Evolutionary conservation across 2,888 invertebrate genomes (phyloP).

Genomic region (Oxycera nigricornis): DNA sequence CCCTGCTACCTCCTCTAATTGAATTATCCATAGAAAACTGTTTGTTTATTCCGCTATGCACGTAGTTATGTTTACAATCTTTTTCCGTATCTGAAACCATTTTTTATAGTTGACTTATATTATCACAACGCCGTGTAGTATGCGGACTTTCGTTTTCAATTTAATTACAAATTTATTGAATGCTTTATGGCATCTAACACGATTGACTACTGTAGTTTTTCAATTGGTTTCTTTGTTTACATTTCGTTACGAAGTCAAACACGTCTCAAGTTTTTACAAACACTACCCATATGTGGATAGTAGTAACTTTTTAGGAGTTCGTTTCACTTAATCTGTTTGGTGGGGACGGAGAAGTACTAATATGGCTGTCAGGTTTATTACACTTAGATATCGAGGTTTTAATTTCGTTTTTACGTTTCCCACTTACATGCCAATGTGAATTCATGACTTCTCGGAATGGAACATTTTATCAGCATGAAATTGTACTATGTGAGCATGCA

Average conservation of each 20-base stretch:
- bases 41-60: too few relatives aligned
- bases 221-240: slow-evolving; percentile 10
- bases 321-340: background rate
- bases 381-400: background rate
- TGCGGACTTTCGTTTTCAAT: slow-evolving; percentile 11
- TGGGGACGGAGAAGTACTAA: background rate
- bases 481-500: too few relatives aligned
- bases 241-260: slow-evolving; percentile 12
- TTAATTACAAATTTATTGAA: slow-evolving; percentile 1
- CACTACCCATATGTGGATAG: background rate
- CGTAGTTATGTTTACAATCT: too few relatives aligned
- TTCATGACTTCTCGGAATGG: too few relatives aligned
- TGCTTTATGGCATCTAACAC: background rate
- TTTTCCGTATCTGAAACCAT: too few relatives aligned
- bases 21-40: too few relatives aligned
- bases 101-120: too few relatives aligned
- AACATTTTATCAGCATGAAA: too few relatives aligned
- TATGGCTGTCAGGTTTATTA: background rate
- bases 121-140: too few relatives aligned
- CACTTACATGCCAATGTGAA: too few relatives aligned
- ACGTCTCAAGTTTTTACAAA: slow-evolving; percentile 14
- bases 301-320: background rate
- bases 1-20: too few relatives aligned
- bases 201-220: background rate
- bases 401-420: slow-evolving; percentile 1